Base-by-base conservation (phyloP, 1,140 invertebrate genomes). In the Caligus rogercresseyi region DNA sequence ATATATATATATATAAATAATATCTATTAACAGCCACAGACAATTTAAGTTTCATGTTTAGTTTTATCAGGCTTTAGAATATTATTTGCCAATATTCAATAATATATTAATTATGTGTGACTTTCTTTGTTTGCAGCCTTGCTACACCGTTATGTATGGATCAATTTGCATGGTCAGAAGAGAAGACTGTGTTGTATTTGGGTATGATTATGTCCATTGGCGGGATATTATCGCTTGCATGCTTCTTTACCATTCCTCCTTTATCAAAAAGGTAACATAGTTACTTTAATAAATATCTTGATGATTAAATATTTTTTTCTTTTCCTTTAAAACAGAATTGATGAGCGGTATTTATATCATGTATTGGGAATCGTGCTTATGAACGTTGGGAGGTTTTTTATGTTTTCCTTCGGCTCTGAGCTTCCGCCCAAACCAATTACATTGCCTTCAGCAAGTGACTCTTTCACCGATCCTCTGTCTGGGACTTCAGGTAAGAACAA, bases 161-260 rank as follows among this genome's bases (percentile, higher is more conserved):
- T 60, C 57, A 60, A 43, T 60, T 60, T 19, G 57, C 24, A 15
- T 60, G 57, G 57, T 24, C 57, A 18, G 57, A 60, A 43, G 24
- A 25, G 16, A 25, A 60, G 43, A 31, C 57, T 25, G 26, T 60
- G 14, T 25, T 60, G 15, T 26, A 60, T 25, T 60, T 60, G 3
- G 57, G 57, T 1, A 43, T 60, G 14, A 18, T 31, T 11, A 60
- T 60, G 23, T 25, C 57, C 51, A n/a, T 25, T 16, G 26, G 23
- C 15, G 57, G 57, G 7, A 43, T 60, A 21, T 31, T 60, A 15
- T 26, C 20, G 11, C 20, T 60, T 13, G 43, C 51, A 2, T 43
- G 23, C 21, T 60, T 26, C 26, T 20, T 25, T 11, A 60, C 24
- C 3, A 25, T 60, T 1, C 24, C 20, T 2, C 57, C 57, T 15